Percentiles rank a stretch among this genome's conserved stretches.
phyloP scores from a whole-genome alignment of 2,888 invertebrate species.

The Nasonia oneida region DNA sequence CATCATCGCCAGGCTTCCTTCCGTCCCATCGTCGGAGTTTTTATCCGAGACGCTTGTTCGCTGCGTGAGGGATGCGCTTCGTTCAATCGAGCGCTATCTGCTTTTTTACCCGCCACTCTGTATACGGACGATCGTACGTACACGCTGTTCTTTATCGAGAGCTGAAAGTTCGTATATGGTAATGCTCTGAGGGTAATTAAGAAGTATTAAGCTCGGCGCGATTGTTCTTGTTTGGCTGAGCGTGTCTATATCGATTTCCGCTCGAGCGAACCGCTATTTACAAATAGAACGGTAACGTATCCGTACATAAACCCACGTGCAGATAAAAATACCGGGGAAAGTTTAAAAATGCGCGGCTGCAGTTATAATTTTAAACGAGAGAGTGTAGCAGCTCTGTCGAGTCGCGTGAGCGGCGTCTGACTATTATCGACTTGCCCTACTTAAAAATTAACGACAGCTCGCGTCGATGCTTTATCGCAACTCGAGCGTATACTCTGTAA shows the following conservation, averaged over 20 bases:
- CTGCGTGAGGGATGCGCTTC: background rate
- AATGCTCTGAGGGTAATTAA: background rate
- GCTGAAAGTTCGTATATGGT: background rate
- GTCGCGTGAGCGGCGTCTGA: background rate
- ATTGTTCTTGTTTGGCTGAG: background rate
- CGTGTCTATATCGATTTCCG: background rate
- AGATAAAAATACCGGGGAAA: background rate
- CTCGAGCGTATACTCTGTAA: background rate
- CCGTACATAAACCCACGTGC: background rate
- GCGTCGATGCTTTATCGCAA: background rate
- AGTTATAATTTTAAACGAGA: too few species aligned
- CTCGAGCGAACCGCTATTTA: background rate
- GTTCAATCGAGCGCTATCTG: background rate
- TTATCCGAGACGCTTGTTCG: background rate
- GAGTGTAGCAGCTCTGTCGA: background rate
- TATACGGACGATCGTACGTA: background rate
- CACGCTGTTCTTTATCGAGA: background rate
- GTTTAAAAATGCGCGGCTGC: background rate
- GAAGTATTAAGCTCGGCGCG: background rate
- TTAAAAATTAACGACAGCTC: background rate
- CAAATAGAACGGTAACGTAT: background rate
- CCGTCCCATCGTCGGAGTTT: background rate
- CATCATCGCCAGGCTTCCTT: background rate
- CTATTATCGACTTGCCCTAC: background rate
- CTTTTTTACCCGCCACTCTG: background rate